Conservation (phyloP, 2,113 vertebrate species). For the Rhinolophus ferrumequinum region DNA sequence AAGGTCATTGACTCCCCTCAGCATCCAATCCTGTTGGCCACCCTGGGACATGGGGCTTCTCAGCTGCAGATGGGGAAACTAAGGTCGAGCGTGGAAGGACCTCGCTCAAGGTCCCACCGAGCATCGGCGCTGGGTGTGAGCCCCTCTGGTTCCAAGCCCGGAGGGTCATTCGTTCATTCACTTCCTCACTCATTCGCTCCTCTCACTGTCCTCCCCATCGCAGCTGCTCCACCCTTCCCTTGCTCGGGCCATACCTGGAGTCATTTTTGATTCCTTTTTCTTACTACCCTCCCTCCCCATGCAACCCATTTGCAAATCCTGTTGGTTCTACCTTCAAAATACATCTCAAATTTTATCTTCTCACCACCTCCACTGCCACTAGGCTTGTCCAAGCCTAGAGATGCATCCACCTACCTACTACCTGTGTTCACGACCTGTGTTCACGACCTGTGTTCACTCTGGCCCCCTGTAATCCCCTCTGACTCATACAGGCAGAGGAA, state of each 20-base stretch:
- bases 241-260: not conserved
- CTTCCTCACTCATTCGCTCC: not conserved
- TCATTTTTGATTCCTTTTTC: not conserved
- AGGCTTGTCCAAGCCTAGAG: not conserved
- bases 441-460: not conserved
- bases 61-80: not conserved
- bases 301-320: not conserved
- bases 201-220: not conserved
- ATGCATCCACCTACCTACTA: not conserved
- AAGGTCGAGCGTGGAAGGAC: not conserved
- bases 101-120: not conserved
- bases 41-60: not conserved
- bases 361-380: not conserved
- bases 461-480: not conserved
- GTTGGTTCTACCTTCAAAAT: not conserved
- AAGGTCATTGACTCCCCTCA: not conserved
- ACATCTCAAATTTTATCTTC: not conserved
- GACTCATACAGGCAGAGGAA: not conserved
- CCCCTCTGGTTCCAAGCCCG: not conserved
- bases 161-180: not conserved
- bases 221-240: not conserved
- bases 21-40: not conserved
- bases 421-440: no score
- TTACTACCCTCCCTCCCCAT: not conserved
- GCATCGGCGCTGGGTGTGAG: not conserved